phyloP scores from a whole-genome alignment of 2,797 vertebrate genomes.

The Sebastolobus alascanus region DNA sequence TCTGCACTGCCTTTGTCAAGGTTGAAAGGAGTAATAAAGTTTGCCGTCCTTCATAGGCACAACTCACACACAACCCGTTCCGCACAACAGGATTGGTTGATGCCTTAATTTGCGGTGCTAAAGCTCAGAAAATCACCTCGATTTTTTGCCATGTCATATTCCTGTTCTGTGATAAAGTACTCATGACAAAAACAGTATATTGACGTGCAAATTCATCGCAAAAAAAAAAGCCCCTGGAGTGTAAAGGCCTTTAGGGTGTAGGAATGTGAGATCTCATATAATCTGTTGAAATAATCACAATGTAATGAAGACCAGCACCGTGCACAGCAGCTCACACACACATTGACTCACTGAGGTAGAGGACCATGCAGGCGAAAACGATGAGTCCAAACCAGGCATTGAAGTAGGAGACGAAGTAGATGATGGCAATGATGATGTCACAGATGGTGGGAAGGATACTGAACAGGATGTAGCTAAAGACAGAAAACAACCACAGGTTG shows the following conservation, averaged over 20 bases:
- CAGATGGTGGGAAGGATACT: slow-evolving; percentile 91
- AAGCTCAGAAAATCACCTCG: too few relatives aligned
- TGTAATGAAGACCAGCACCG: background rate
- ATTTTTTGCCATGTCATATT: too few relatives aligned
- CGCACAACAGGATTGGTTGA: too few relatives aligned
- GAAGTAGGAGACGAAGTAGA: slow-evolving; percentile 93
- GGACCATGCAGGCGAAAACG: slow-evolving; percentile 92
- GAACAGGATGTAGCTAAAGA: slow-evolving; percentile 91
- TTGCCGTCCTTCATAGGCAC: too few relatives aligned
- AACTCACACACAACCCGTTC: too few relatives aligned
- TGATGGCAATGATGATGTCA: slow-evolving; percentile 91
- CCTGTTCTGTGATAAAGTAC: too few relatives aligned
- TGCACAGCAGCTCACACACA: background rate
- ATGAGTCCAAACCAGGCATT: slow-evolving; percentile 95
- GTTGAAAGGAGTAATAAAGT: too few relatives aligned
- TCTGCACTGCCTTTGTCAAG: too few relatives aligned
- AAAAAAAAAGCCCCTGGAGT: accelerated
- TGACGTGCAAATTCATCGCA: too few relatives aligned
- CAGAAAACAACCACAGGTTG: slow-evolving; percentile 6
- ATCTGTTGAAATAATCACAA: background rate
- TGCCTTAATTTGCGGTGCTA: too few relatives aligned
- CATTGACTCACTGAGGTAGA: slow-evolving; percentile 90
- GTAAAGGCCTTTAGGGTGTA: background rate
- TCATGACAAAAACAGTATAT: too few relatives aligned
- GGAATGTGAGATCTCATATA: background rate